Evolutionary conservation across 2,888 invertebrate genomes (phyloP), one percentile per base, ranked within the genome.

Genomic region (Balanococcus diminutus): DNA sequence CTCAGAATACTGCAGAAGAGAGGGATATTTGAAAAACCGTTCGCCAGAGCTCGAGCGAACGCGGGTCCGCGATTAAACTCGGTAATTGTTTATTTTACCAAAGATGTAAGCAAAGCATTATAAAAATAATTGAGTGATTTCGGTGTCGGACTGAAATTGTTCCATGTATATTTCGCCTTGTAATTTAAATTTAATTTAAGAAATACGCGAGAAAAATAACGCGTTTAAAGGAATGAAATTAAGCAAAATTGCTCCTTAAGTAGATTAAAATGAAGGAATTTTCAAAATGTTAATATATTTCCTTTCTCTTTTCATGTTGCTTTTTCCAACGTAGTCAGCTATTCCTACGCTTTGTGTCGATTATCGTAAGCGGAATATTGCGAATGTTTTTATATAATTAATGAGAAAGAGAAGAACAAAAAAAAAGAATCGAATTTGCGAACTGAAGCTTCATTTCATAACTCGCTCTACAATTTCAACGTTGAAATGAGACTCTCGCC

Each of bases 171-270:
- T 56, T 61, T 61, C 61, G 61, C 14, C 61, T 61, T 61, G 61
- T 61, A 61, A 61, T 61, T 61, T 61, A 61, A 61, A 61, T 61
- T 61, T 61, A 61, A 61, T 61, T 61, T 61, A 61, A 61, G 61
- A 61, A 61, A 61, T 61, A 61, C 61, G 61, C 61, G 25, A 61
- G 25, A 61, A 61, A 61, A 61, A 61, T 8, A 61, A 61, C 61
- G 25, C 61, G 61, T 25, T 61, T 61, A 61, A 61, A 61, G 61
- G 61, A 61, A 61, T 61, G 61, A 61, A 61, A 61, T 61, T 61
- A 61, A 61, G 61, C 8, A 9, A 61, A 61, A 61, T 61, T 61
- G 61, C 61, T 61, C 61, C 61, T 61, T 61, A 61, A 61, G 61
- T 61, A 61, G 61, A 61, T 61, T 61, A 61, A 61, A 61, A 61